Evolutionary conservation across 1,140 invertebrate species (phyloP).

Genomic region (Glossosoma conforme): DNA sequence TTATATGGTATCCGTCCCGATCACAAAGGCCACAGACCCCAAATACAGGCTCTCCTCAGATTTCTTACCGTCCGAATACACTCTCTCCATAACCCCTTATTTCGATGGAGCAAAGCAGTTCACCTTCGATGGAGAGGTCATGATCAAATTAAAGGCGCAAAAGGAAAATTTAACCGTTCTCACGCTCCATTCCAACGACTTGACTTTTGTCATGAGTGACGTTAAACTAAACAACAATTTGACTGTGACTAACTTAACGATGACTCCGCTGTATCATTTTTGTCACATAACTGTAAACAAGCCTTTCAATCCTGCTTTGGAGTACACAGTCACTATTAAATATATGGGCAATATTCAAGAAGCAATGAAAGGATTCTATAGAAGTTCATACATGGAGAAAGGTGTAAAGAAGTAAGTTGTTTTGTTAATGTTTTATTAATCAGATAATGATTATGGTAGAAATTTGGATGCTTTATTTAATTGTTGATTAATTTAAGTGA

Average conservation of each 20-base stretch:
- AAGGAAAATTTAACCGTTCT: slow-evolving; percentile 4
- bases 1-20: too few species aligned
- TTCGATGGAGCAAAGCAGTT: slow-evolving; percentile 13
- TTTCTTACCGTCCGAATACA: slow-evolving; percentile 2
- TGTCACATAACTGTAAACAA: background rate
- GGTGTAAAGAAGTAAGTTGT: slow-evolving; percentile 35
- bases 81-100: slow-evolving; percentile 12
- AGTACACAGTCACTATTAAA: slow-evolving; percentile 35
- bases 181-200: slow-evolving; percentile 11
- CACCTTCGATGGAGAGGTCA: slow-evolving; percentile 21
- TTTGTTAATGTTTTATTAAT: background rate
- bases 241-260: background rate
- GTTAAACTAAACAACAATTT: background rate
- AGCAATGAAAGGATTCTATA: slow-evolving; percentile 54
- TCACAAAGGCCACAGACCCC: background rate
- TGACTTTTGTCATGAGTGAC: slow-evolving; percentile 26
- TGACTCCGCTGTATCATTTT: too few species aligned
- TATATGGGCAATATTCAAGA: slow-evolving; percentile 47
- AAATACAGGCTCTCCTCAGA: background rate
- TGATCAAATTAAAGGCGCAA: background rate
- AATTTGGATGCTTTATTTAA: too few species aligned
- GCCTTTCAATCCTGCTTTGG: background rate
- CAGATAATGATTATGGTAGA: background rate
- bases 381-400: slow-evolving; percentile 46
- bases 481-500: too few species aligned